Percentiles rank a stretch among this genome's conserved stretches.
Conservation (phyloP, 2,888 invertebrate species). For the Chirona hameri region DNA sequence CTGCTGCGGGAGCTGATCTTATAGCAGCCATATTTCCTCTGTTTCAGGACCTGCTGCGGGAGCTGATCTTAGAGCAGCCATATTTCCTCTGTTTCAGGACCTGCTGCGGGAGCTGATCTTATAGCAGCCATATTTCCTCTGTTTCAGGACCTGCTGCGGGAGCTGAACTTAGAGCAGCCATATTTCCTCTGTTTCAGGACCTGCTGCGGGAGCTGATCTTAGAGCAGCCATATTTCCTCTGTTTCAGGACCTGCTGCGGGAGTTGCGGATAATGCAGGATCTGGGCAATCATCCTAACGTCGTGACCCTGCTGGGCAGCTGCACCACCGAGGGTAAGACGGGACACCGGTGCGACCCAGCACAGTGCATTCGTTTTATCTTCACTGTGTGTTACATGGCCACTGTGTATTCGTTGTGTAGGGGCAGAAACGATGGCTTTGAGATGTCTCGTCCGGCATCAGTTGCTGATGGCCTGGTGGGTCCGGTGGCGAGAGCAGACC, state of each 20-base stretch:
- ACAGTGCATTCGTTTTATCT: too few species aligned
- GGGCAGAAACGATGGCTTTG: too few species aligned
- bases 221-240: conserved; percentile 43
- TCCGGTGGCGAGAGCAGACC: too few species aligned
- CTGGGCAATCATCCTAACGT: conserved; percentile 87
- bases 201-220: conserved; percentile 69
- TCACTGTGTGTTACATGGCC: too few species aligned
- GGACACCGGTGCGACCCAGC: too few species aligned
- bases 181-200: conserved; percentile 59
- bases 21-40: too few species aligned
- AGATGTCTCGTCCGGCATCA: too few species aligned
- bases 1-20: conserved; percentile 80
- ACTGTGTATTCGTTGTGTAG: too few species aligned
- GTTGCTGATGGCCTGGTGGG: too few species aligned
- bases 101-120: conserved; percentile 80
- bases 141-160: conserved; percentile 72
- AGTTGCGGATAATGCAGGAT: conserved; percentile 86
- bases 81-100: conserved; percentile 59
- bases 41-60: conserved; percentile 72
- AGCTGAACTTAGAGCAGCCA: too few species aligned
- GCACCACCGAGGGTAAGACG: conserved; percentile 65
- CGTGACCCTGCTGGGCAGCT: conserved; percentile 80
- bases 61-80: too few species aligned
- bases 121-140: too few species aligned
- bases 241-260: conserved; percentile 72